Evolutionary conservation across 1,140 invertebrate genomes (phyloP).

Genomic region (Adelges cooleyi): DNA sequence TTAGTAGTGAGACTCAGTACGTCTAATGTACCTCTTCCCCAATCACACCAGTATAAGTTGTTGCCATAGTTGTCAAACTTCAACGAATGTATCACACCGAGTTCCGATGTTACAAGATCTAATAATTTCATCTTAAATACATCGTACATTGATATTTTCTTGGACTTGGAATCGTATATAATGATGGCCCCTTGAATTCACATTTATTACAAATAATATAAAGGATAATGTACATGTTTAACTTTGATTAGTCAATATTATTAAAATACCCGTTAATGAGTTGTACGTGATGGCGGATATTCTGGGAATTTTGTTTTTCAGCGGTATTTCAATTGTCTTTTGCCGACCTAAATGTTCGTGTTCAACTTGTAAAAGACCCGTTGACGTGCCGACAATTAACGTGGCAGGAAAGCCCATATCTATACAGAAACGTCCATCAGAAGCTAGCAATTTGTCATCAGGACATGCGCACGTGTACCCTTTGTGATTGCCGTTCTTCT

Average conservation of each 20-base stretch:
- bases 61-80: slow-evolving; percentile 54
- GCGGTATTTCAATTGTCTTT: slow-evolving; percentile 32
- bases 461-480: slow-evolving; percentile 64
- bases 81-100: slow-evolving; percentile 48
- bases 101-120: slow-evolving; percentile 39
- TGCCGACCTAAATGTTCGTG: slow-evolving; percentile 39
- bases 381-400: slow-evolving; percentile 35
- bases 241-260: slow-evolving; percentile 18
- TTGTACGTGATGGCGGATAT: slow-evolving; percentile 36
- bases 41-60: slow-evolving; percentile 54
- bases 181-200: slow-evolving; percentile 33
- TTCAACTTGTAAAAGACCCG: slow-evolving; percentile 37
- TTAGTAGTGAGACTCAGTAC: slow-evolving; percentile 44
- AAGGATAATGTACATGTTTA: background rate
- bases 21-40: slow-evolving; percentile 45
- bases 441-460: slow-evolving; percentile 48
- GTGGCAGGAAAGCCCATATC: background rate
- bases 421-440: slow-evolving; percentile 43
- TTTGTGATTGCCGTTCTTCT: slow-evolving; percentile 30
- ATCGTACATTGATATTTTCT: slow-evolving; percentile 37
- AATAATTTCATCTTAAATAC: slow-evolving; percentile 37
- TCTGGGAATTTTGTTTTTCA: slow-evolving; percentile 22
- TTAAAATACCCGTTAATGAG: slow-evolving; percentile 35
- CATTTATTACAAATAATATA: slow-evolving; percentile 8
- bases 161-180: slow-evolving; percentile 33